Percentiles rank a stretch among this genome's conserved stretches.
Conservation (phyloP, 2,888 invertebrate species). For the Xanthia icteritia region DNA sequence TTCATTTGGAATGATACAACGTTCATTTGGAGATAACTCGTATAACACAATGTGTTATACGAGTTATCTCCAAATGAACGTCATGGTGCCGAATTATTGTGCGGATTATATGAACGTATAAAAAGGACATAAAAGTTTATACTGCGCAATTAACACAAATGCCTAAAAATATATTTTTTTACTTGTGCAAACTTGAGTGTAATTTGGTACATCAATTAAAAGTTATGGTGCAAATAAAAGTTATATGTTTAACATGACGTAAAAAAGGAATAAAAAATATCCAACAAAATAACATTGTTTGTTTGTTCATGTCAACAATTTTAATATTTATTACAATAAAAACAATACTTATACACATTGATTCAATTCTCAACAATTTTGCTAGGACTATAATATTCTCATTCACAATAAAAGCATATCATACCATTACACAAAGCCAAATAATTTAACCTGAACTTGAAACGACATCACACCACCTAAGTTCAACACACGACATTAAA, state of each 20-base stretch:
- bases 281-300: not conserved
- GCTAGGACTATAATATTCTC: not conserved
- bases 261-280: constrained; percentile 7
- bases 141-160: constrained; percentile 39
- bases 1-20: constrained; percentile 64
- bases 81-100: constrained; percentile 53
- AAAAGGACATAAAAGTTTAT: constrained; percentile 53
- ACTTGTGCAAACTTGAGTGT: constrained; percentile 15
- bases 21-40: constrained; percentile 62
- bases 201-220: constrained; percentile 32
- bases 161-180: constrained; percentile 5
- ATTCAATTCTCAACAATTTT: not conserved
- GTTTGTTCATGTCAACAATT: not conserved
- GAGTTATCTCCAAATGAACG: no score
- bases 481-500: constrained; percentile 42
- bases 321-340: not conserved
- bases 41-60: no score
- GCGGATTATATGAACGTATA: constrained; percentile 48
- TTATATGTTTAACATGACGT: constrained; percentile 16
- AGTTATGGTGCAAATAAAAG: constrained; percentile 23
- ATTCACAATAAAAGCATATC: not conserved
- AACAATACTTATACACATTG: no score
- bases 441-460: constrained; percentile 24
- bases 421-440: constrained; percentile 17
- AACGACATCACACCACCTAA: constrained; percentile 18